A percentile compares a stretch with the other conserved stretches of the same genome.
Conservation (phyloP, 2,888 invertebrate genomes). For the Drosophila affinis region DNA sequence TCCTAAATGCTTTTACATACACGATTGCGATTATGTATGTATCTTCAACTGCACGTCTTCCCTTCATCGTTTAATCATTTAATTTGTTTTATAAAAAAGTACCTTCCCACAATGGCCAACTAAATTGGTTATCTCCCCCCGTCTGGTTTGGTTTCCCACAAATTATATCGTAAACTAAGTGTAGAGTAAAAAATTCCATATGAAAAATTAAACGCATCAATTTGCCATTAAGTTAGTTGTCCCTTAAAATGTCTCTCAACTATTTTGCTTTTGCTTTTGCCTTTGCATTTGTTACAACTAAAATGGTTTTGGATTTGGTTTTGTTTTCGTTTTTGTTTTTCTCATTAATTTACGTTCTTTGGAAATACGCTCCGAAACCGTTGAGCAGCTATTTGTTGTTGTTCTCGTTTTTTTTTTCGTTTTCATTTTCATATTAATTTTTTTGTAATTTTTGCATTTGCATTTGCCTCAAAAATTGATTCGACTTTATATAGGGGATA, state of each 20-base stretch:
- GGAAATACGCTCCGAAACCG: slow-evolving; percentile 84
- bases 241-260: slow-evolving; percentile 42
- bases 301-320: slow-evolving; percentile 51
- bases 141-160: slow-evolving; percentile 28
- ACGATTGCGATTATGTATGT: slow-evolving; percentile 28
- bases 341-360: slow-evolving; percentile 59
- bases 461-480: slow-evolving; percentile 54
- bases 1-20: slow-evolving; percentile 72
- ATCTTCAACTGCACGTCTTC: slow-evolving; percentile 9
- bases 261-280: slow-evolving; percentile 13
- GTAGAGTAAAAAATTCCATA: slow-evolving; percentile 73
- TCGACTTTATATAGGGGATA: slow-evolving; percentile 41
- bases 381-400: slow-evolving; percentile 81
- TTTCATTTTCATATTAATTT: slow-evolving; percentile 22
- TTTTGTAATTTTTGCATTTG: slow-evolving; percentile 34
- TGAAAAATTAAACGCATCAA: slow-evolving; percentile 66
- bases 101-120: slow-evolving; percentile 49
- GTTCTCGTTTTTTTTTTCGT: slow-evolving; percentile 43
- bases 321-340: slow-evolving; percentile 50
- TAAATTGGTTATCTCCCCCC: slow-evolving; percentile 38
- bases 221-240: slow-evolving; percentile 40
- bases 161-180: slow-evolving; percentile 65
- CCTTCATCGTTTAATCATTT: slow-evolving; percentile 36
- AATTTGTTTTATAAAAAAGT: slow-evolving; percentile 56
- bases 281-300: slow-evolving; percentile 63